Conservation (phyloP, 2,888 invertebrate species). For the Meghimatium bilineatum region DNA sequence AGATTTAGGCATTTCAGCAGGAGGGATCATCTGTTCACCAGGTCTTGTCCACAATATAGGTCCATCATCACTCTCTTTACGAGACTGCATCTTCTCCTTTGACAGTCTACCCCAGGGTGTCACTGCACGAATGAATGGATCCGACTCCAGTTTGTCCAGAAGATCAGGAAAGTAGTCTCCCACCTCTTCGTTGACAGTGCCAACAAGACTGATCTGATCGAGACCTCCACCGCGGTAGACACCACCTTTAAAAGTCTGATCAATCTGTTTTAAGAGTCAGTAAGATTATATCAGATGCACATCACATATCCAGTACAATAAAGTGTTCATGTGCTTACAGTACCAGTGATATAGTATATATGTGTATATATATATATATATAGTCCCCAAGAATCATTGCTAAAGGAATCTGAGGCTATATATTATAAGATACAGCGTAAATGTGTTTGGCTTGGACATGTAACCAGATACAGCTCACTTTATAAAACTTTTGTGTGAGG, state of each 20-base stretch:
- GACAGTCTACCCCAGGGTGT: slow-evolving; percentile 97
- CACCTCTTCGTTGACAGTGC: slow-evolving; percentile 81
- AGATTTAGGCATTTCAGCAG: slow-evolving; percentile 90
- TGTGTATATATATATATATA: no score
- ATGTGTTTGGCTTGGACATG: no score
- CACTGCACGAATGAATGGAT: slow-evolving; percentile 87
- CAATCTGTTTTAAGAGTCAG: slow-evolving; percentile 28
- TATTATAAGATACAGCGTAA: no score
- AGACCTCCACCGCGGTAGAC: slow-evolving; percentile 95
- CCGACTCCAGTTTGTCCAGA: slow-evolving; percentile 87
- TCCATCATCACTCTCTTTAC: slow-evolving; percentile 95
- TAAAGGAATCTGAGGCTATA: no score
- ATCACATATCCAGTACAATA: no score
- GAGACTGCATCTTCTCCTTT: slow-evolving; percentile 83
- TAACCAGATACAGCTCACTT: no score
- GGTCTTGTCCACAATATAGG: slow-evolving; percentile 98
- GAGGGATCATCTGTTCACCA: slow-evolving; percentile 97
- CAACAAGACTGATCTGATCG: slow-evolving; percentile 96
- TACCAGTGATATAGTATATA: no score
- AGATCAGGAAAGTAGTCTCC: slow-evolving; percentile 94
- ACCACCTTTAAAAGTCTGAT: slow-evolving; percentile 85
- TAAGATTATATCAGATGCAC: no score
- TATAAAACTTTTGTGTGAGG: no score
- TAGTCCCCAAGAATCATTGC: no score
- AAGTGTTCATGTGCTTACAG: no score